Evolutionary conservation across 2,888 invertebrate species (phyloP).

Genomic region (Cyclophora albipunctata): DNA sequence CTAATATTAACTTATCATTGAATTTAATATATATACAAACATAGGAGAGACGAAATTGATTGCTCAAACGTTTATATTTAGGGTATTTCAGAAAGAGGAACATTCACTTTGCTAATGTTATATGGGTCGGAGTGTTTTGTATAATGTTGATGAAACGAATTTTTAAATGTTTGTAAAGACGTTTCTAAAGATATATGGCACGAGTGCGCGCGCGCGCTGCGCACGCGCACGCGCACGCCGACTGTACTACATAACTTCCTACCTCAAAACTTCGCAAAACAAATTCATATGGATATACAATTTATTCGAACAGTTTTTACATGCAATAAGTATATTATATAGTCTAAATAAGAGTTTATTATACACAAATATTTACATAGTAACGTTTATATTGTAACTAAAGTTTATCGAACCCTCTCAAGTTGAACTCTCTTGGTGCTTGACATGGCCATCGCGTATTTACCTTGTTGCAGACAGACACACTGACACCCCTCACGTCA

Average conservation of each 20-base stretch:
- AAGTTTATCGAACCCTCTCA: slow-evolving; percentile 49
- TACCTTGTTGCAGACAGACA: slow-evolving; percentile 53
- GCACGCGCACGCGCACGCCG: slow-evolving; percentile 14
- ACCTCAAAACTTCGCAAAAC: slow-evolving; percentile 70
- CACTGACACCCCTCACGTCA: slow-evolving; percentile 43
- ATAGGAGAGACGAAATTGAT: slow-evolving; percentile 71
- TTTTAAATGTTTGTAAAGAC: slow-evolving; percentile 62
- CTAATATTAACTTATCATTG: slow-evolving; percentile 60
- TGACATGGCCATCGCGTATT: slow-evolving; percentile 60
- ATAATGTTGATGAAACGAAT: slow-evolving; percentile 65
- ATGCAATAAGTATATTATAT: slow-evolving; percentile 64
- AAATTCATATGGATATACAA: slow-evolving; percentile 61
- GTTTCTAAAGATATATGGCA: slow-evolving; percentile 29
- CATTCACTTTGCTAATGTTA: slow-evolving; percentile 69
- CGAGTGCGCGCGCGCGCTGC: slow-evolving; percentile 5
- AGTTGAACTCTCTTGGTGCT: slow-evolving; percentile 62
- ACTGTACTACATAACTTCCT: slow-evolving; percentile 55
- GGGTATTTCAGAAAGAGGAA: slow-evolving; percentile 65
- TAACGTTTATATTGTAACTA: slow-evolving; percentile 48
- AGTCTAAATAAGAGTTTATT: slow-evolving; percentile 69
- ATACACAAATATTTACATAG: slow-evolving; percentile 69
- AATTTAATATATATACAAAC: slow-evolving; percentile 71
- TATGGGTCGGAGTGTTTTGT: slow-evolving; percentile 64
- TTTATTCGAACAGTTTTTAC: slow-evolving; percentile 55
- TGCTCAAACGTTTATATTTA: slow-evolving; percentile 76